Conservation (phyloP, 1,140 invertebrate genomes). For the Himalopsyche phryganea region DNA sequence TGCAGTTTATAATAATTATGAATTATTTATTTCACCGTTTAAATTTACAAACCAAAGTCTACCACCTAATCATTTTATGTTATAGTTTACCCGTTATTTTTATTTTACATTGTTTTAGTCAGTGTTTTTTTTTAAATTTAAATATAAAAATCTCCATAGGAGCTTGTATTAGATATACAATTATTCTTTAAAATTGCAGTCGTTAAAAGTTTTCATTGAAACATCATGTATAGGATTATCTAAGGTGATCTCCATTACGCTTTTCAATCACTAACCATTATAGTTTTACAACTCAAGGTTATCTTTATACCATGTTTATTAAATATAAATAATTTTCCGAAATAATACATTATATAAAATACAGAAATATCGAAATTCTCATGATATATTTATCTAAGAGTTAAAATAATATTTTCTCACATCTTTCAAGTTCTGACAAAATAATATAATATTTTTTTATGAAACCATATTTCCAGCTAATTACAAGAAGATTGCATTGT, state of each 20-base stretch:
- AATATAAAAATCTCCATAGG: conserved; percentile 56
- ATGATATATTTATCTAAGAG: background rate
- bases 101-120: conserved; percentile 49
- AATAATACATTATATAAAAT: background rate
- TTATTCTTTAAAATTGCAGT: conserved; percentile 35
- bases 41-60: conserved; percentile 55
- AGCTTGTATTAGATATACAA: conserved; percentile 41
- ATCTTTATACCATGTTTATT: conserved; percentile 31
- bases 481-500: too few species aligned
- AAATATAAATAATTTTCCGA: conserved; percentile 23
- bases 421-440: too few species aligned
- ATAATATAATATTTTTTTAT: too few species aligned
- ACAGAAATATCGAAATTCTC: too few species aligned
- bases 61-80: conserved; percentile 52
- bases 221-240: conserved; percentile 32
- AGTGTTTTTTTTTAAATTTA: conserved; percentile 44
- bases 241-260: conserved; percentile 31
- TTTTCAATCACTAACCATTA: conserved; percentile 35
- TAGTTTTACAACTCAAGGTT: conserved; percentile 34
- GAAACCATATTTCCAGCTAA: too few species aligned
- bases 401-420: conserved; percentile 7
- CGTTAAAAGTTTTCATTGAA: conserved; percentile 35
- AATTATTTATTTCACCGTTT: conserved; percentile 53
- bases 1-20: conserved; percentile 49
- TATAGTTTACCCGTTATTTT: conserved; percentile 50